These are phyloP conservation scores for Atethmia centrago DNA, from an alignment of 2,888 invertebrate species.

Conservation along the genomic window DNA sequence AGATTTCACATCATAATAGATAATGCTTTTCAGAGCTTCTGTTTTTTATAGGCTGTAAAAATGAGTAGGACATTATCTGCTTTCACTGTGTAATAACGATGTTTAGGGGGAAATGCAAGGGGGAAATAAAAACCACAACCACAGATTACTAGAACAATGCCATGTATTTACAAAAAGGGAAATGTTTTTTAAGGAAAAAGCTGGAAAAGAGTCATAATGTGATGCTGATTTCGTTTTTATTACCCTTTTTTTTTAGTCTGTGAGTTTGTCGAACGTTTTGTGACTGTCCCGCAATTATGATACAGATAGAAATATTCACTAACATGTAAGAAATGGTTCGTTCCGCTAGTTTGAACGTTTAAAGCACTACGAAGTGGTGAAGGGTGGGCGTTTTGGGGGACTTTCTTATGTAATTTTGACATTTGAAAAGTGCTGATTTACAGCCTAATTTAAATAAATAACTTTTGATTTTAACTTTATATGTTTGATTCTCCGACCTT, in stretches of 20 bases:
- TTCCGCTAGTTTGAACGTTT: no score
- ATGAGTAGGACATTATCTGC: slow-evolving; percentile 47
- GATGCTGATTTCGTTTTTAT: slow-evolving; percentile 23
- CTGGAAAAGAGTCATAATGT: slow-evolving; percentile 17
- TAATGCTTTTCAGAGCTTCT: slow-evolving; percentile 41
- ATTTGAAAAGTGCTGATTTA: no score
- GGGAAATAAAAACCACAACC: slow-evolving; percentile 35
- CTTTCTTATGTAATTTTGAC: no score
- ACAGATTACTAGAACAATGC: slow-evolving; percentile 27
- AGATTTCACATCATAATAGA: no score
- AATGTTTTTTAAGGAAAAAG: slow-evolving; percentile 31
- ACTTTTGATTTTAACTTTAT: no score
- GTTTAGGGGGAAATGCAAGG: slow-evolving; percentile 27
- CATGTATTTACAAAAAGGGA: slow-evolving; percentile 36
- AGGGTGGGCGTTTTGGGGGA: no score
- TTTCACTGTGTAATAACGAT: slow-evolving; percentile 37
- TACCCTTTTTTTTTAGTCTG: slow-evolving; percentile 3
- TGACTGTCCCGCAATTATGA: slow-evolving; percentile 1
- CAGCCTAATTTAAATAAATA: no score
- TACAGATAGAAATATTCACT: background rate
- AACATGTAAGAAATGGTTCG: no score
- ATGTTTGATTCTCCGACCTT: no score
- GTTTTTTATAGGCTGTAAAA: slow-evolving; percentile 60
- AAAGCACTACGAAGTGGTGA: no score
- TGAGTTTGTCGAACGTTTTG: background rate